phyloP scores from a whole-genome alignment of 2,113 vertebrate genomes.

The Equus przewalskii region DNA sequence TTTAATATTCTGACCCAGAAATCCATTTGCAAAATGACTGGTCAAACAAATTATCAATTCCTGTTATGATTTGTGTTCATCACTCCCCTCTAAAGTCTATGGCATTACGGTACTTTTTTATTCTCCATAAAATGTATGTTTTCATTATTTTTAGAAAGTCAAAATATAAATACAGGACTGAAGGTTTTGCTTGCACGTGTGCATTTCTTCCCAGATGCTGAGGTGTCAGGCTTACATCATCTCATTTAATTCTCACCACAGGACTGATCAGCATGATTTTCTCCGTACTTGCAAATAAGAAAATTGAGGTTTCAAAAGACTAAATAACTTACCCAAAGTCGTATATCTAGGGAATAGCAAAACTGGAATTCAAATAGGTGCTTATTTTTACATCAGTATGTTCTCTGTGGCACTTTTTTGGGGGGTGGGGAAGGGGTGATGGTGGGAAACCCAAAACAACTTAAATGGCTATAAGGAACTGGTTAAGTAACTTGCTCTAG shows the following conservation, averaged over 20 bases:
- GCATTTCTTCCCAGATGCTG: background rate
- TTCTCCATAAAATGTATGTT: background rate
- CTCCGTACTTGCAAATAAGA: background rate
- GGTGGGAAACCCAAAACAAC: background rate
- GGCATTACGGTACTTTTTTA: background rate
- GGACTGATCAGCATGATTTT: background rate
- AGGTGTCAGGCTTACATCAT: background rate
- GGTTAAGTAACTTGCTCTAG: background rate
- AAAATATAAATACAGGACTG: background rate
- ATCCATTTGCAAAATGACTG: background rate
- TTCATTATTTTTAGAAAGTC: background rate
- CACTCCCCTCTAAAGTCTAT: background rate
- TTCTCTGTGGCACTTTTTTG: background rate
- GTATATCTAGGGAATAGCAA: background rate
- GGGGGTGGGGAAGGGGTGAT: fast-evolving
- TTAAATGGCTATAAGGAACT: background rate
- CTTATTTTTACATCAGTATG: background rate
- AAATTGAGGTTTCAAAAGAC: background rate
- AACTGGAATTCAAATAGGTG: background rate
- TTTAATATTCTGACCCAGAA: background rate
- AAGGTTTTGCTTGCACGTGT: background rate
- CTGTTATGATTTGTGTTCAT: background rate
- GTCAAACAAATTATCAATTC: background rate
- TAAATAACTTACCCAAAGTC: background rate
- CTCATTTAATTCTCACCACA: background rate